Conservation (phyloP, 2,888 invertebrate genomes). For the Pteria penguin region DNA sequence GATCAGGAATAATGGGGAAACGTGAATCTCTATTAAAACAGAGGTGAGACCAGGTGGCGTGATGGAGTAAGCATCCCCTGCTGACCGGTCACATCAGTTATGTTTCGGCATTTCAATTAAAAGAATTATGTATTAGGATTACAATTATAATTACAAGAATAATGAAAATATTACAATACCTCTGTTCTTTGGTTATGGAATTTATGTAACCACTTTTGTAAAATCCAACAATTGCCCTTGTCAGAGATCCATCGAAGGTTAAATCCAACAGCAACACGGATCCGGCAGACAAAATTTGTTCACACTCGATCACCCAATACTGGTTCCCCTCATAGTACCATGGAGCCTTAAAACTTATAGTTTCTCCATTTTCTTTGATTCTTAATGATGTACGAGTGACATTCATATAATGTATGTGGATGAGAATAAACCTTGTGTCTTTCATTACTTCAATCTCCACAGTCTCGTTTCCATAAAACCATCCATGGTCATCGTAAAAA, state of each 20-base stretch:
- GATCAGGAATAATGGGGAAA: too few species aligned
- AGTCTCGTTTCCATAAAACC: constrained; percentile 75
- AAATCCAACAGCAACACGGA: constrained; percentile 81
- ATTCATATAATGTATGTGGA: constrained; percentile 83
- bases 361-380: constrained; percentile 39
- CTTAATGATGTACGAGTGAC: constrained; percentile 81
- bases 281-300: constrained; percentile 59
- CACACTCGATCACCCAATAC: constrained; percentile 80
- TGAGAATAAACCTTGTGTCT: constrained; percentile 78
- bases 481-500: constrained; percentile 81
- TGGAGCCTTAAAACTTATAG: constrained; percentile 60
- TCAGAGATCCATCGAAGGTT: constrained; percentile 85
- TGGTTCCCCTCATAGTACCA: constrained; percentile 80
- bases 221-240: constrained; percentile 86
- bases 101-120: too few species aligned
- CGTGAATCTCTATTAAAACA: too few species aligned
- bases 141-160: too few species aligned
- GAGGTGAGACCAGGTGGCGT: too few species aligned
- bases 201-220: constrained; percentile 85
- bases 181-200: constrained; percentile 65
- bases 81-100: too few species aligned
- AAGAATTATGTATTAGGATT: too few species aligned
- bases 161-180: too few species aligned
- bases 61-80: too few species aligned
- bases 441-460: constrained; percentile 73